Conservation (phyloP, 2,113 vertebrate genomes). For the Montifringilla adamsi region DNA sequence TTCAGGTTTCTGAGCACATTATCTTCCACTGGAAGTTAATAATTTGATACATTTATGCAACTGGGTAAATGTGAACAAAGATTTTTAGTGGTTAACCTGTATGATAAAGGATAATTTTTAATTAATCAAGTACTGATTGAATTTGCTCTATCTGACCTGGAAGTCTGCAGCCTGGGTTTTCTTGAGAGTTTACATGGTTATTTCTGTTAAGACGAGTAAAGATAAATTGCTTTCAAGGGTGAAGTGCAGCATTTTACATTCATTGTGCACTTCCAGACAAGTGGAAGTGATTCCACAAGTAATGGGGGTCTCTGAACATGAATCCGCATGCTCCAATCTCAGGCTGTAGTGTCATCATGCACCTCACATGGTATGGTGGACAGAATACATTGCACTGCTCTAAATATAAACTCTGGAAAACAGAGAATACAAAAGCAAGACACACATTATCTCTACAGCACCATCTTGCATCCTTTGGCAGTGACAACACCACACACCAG, state of each 20-base stretch:
- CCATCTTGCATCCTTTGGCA: not conserved
- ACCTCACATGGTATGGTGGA: not conserved
- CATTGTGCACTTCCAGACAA: not conserved
- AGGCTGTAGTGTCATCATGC: not conserved
- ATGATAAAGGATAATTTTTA: not conserved
- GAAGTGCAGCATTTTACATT: not conserved
- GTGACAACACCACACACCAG: not conserved
- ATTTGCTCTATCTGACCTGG: not conserved
- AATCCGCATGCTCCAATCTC: not conserved
- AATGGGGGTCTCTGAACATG: not conserved
- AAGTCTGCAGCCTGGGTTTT: not conserved
- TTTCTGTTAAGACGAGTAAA: not conserved
- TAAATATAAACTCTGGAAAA: not conserved
- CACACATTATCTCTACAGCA: not conserved
- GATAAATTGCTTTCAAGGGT: not conserved
- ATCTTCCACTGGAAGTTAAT: not conserved
- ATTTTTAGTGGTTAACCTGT: not conserved
- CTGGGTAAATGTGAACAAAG: not conserved
- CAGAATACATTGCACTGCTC: not conserved
- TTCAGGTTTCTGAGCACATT: not conserved
- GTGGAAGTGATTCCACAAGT: not conserved
- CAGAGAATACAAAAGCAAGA: not conserved
- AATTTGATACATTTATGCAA: not conserved
- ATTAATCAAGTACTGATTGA: not conserved
- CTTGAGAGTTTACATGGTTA: not conserved